Evolutionary conservation across 2,113 vertebrate genomes (phyloP), one percentile per base, ranked within the genome.

Genomic region (Ariopsis seemanni): DNA sequence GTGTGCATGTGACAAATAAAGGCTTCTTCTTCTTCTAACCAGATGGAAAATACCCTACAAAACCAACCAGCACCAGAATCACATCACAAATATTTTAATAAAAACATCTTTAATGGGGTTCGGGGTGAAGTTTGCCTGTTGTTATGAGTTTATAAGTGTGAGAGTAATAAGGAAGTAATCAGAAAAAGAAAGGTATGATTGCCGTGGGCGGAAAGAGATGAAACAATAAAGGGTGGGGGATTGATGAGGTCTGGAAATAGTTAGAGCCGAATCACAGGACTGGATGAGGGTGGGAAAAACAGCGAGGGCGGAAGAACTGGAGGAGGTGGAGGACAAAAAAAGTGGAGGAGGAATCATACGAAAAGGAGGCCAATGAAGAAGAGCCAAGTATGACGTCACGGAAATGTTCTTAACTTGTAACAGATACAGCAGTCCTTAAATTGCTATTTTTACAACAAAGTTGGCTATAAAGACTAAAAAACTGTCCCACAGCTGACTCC

Each of bases 211-310:
- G 84, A 88, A 85, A 67, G 72, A 72, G 83, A 58, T 42, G 52
- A 60, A 84, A 67, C 65, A 86, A 80, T 80, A 69, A 83, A 53
- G 63, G 65, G 72, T 62, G 86, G 30, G 77, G 89, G 87, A 92
- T 91, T 89, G 89, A 52, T 83, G 89, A 91, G 88, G 91, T 95
- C 95, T 95, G 95, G 95, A 95, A 95, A 93, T 92, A 93, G 94
- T 96, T 96, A 96, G 91, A 91, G 91, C 90, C 87, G 91, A 92
- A 94, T 92, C 91, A 92, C 90, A 92, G 92, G 92, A 92, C 88
- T 92, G 87, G 87, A 90, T 48, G 82, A 92, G 93, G 93, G 93
- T 95, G 95, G 95, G 95, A 95, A 95, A 94, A 86, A 88, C 88
- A 91, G 92, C 90, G 91, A 92, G 92, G 94, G 93, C 82, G 92